Base-by-base conservation (phyloP, 2,113 vertebrate species). In the Pterocles orientalis region DNA sequence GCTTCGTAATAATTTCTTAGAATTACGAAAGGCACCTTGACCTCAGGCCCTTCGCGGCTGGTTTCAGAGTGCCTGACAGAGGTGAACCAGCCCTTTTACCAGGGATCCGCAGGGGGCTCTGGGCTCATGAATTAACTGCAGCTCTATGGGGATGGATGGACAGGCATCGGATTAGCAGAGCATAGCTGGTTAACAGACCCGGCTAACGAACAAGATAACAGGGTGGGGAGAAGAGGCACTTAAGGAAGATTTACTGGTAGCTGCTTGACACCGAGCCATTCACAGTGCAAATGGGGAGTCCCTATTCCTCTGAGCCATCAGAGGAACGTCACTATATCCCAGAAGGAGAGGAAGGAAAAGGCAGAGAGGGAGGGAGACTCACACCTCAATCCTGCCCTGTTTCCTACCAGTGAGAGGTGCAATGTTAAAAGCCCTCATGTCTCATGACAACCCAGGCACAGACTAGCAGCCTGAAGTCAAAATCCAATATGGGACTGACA, bases 171-270 rank as follows among this genome's bases (percentile, higher is more conserved):
- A 94, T 94, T 93, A 96, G 77, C 75, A 73, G n/a, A 96, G 82
- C 18, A 3, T 88, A 69, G 92, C 87, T 96, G 80, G 80, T 95
- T 95, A 95, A 90, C 94, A 90, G 92, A 88, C 72, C 58, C 70
- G 90, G 79, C 85, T 87, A 96, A 92, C 53, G 91, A 45, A 88
- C 26, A 90, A 82, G 92, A 66, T 91, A 96, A 95, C 45, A 78
- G 54, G 54, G 65, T 86, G 62, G 73, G 68, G 70, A 96, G 78
- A 93, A 82, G 45, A 95, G 73, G 79, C 76, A 71, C 87, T 96
- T 96, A 91, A 87, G 73, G 77, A 94, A 90, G 85, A 95, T 94
- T 94, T 94, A 95, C 77, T 75, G 80, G 86, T 82, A 96, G 85
- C 73, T 95, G 71, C 66, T 84, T 86, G 66, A 83, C 58, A 82